phyloP scores from a whole-genome alignment of 1,140 invertebrate genomes.

The Ctenoplectra terminalis region DNA sequence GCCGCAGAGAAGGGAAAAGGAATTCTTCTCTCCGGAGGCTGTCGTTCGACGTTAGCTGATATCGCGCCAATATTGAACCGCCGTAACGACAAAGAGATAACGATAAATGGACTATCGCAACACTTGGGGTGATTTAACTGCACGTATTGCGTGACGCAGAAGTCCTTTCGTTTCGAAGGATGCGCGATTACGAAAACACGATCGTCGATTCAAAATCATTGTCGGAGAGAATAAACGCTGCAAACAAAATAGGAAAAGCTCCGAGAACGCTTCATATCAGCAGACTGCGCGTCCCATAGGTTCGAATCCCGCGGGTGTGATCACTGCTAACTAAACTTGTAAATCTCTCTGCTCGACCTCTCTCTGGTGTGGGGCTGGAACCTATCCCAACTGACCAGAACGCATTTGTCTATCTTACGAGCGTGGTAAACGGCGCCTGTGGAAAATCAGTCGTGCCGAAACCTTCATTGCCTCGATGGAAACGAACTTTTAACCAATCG shows the following conservation, averaged over 20 bases:
- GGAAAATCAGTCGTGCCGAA: slow-evolving; percentile 21
- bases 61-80: slow-evolving; percentile 5
- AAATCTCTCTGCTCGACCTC: slow-evolving; percentile 72
- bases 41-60: slow-evolving; percentile 26
- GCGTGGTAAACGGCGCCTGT: slow-evolving; percentile 39
- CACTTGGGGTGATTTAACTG: background rate
- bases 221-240: background rate
- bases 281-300: slow-evolving; percentile 58
- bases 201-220: background rate
- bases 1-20: slow-evolving; percentile 26
- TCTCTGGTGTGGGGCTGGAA: slow-evolving; percentile 57
- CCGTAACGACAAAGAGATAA: background rate
- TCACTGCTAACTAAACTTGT: slow-evolving; percentile 82
- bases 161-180: too few species aligned
- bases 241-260: slow-evolving; percentile 8
- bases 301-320: slow-evolving; percentile 77
- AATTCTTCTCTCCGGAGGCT: slow-evolving; percentile 10
- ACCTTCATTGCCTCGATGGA: slow-evolving; percentile 4
- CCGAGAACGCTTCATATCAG: slow-evolving; percentile 70
- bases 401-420: slow-evolving; percentile 80
- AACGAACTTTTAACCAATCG: background rate
- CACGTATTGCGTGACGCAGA: too few species aligned
- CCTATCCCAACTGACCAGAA: slow-evolving; percentile 80
- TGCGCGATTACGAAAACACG: background rate
- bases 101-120: background rate